These are phyloP conservation scores for Emmelina monodactyla DNA, from an alignment of 2,888 invertebrate species.

Conservation along the genomic window DNA sequence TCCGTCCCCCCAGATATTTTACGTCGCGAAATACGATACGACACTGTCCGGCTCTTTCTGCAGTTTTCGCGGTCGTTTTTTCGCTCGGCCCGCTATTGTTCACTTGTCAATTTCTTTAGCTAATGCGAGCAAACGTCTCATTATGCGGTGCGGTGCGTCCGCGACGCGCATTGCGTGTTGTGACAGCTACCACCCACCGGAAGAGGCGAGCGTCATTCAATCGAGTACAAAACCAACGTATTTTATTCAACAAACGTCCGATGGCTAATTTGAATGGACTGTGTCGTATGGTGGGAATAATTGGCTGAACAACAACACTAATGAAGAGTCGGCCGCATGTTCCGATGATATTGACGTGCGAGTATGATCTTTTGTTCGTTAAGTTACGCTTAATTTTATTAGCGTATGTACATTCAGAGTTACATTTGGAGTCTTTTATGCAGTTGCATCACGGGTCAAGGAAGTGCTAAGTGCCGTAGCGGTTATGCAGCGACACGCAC, in stretches of 20 bases:
- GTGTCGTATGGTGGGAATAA: slow-evolving; percentile 58
- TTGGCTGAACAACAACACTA: slow-evolving; percentile 29
- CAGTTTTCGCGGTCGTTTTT: slow-evolving; percentile 55
- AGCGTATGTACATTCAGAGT: too few relatives aligned
- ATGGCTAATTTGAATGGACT: slow-evolving; percentile 64
- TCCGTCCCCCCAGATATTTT: slow-evolving; percentile 63
- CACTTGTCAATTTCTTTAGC: slow-evolving; percentile 67
- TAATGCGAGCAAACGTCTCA: slow-evolving; percentile 67
- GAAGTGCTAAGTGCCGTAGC: slow-evolving; percentile 19
- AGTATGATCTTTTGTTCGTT: slow-evolving; percentile 29
- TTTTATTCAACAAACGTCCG: slow-evolving; percentile 57
- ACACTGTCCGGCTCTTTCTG: slow-evolving; percentile 65
- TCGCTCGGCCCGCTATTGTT: slow-evolving; percentile 56
- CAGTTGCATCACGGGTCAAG: slow-evolving; percentile 24
- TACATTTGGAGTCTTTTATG: slow-evolving; percentile 20
- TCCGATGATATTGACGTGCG: slow-evolving; percentile 27
- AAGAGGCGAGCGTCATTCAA: slow-evolving; percentile 62
- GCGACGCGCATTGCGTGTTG: slow-evolving; percentile 64
- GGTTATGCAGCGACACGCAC: slow-evolving; percentile 25
- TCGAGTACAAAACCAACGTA: slow-evolving; percentile 57
- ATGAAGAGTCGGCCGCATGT: slow-evolving; percentile 24
- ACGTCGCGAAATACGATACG: slow-evolving; percentile 66
- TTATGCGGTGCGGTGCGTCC: slow-evolving; percentile 62
- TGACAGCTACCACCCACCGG: slow-evolving; percentile 67
- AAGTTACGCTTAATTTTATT: slow-evolving; percentile 37